Evolutionary conservation across 2,113 vertebrate species (phyloP), one percentile per base, ranked within the genome.

Genomic region (Equus quagga): DNA sequence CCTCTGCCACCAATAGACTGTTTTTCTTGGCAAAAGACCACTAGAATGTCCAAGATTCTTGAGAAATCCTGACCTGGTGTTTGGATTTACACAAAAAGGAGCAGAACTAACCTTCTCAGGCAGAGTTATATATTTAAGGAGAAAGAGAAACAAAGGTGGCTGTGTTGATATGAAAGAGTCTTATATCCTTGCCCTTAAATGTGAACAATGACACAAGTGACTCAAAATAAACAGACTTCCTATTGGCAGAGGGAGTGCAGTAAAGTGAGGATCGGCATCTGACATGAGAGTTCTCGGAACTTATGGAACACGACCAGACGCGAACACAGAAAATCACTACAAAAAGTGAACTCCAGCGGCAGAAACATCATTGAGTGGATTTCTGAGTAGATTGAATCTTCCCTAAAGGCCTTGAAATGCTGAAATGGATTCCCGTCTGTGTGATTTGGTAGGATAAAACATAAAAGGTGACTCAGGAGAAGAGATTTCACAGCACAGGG

Each of bases 21-120:
- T 51, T 97, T 97, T 98, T 85, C 96, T 95, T 92, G 94, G 92
- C 98, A 97, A 70, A 97, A 95, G 64, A 97, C 92, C 89, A 90
- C 41, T 94, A 96, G 96, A 97, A 88, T 97, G 78, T 54, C 44
- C 81, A 94, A 78, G 79, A 97, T 46, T 73, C 24, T 73, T 95
- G 31, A 95, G 19, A 85, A 26, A 51, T 8, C 36, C 3, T 54
- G 31, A 80, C 21, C 31, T 36, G 21, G 18, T 85, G 19, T 69
- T 76, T 58, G 62, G 11, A 96, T 84, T 94, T 44, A 67, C 46
- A 93, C 76, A 62, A 67, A 56, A 90, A 84, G 44, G 33, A 58
- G 10, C 41, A 28, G 28, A 75, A 44, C 24, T 17, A 46, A 65
- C 9, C 44, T 87, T 85, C n/a, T 84, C 33, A 62, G 33, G 24